Evolutionary conservation across 1,140 invertebrate genomes (phyloP).

Genomic region (Drosophila pruinosa): DNA sequence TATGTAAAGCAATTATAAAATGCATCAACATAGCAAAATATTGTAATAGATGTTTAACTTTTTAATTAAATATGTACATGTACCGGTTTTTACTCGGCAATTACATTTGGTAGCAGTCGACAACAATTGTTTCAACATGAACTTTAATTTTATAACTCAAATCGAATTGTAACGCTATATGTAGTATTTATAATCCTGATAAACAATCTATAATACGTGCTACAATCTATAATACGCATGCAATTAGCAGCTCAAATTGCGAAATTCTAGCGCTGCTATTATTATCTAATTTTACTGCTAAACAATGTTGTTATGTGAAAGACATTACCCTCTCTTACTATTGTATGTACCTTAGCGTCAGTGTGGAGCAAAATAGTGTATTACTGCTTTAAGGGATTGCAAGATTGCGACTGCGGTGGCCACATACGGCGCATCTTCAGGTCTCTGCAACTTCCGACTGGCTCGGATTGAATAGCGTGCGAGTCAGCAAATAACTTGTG

Average conservation of each 20-base stretch:
- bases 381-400: slow-evolving; percentile 5
- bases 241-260: neutral
- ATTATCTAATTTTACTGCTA: neutral
- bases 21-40: neutral
- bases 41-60: slow-evolving; percentile 29
- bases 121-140: neutral
- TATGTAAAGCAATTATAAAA: neutral
- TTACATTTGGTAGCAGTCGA: neutral
- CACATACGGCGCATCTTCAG: slow-evolving; percentile 4
- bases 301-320: too few species aligned
- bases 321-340: too few species aligned
- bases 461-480: slow-evolving; percentile 34
- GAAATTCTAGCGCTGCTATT: neutral
- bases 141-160: neutral
- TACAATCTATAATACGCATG: neutral
- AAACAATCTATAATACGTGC: neutral
- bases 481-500: slow-evolving; percentile 68
- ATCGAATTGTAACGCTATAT: neutral
- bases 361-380: too few species aligned
- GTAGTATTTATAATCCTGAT: neutral
- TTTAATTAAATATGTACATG: slow-evolving; percentile 30
- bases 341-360: too few species aligned
- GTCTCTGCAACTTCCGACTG: neutral
- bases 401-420: slow-evolving; percentile 36
- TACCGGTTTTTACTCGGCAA: neutral